A percentile compares a stretch with the other conserved stretches of the same genome.
These are phyloP conservation scores for Busseola fusca DNA, from an alignment of 2,888 invertebrate genomes.

Conservation along the genomic window DNA sequence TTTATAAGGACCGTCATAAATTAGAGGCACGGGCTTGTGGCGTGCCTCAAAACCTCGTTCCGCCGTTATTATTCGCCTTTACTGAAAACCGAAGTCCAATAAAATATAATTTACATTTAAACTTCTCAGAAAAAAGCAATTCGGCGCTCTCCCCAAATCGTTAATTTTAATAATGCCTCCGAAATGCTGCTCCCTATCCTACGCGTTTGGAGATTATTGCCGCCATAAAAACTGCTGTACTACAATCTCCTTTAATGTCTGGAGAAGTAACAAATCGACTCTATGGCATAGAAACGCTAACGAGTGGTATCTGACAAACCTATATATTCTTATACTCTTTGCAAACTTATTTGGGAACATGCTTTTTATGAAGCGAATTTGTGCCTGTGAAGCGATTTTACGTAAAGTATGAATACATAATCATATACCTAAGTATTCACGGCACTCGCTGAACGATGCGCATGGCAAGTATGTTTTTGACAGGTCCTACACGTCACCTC, in stretches of 20 bases:
- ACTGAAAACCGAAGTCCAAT: conserved; percentile 60
- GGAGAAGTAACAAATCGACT: conserved; percentile 46
- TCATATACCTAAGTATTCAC: conserved; percentile 20
- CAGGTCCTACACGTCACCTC: neutral
- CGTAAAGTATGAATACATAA: conserved; percentile 10
- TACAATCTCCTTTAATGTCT: conserved; percentile 55
- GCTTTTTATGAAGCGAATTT: conserved; percentile 29
- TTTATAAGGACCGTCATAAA: conserved; percentile 35
- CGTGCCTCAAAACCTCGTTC: conserved; percentile 30
- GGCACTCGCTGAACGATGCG: neutral
- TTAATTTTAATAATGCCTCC: conserved; percentile 65
- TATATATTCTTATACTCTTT: too few relatives aligned
- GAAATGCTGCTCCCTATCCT: conserved; percentile 50
- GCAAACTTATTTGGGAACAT: too few relatives aligned
- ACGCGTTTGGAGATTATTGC: conserved; percentile 58
- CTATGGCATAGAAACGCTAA: conserved; percentile 26
- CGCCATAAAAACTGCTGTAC: conserved; percentile 58
- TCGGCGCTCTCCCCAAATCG: conserved; percentile 58
- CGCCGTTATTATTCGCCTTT: conserved; percentile 47
- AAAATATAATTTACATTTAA: conserved; percentile 63
- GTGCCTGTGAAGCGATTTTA: neutral
- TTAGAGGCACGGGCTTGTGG: conserved; percentile 43
- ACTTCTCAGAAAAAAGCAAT: conserved; percentile 60
- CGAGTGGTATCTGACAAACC: conserved; percentile 37
- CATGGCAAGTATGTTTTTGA: conserved; percentile 20